phyloP scores from a whole-genome alignment of 2,113 vertebrate genomes.

The Pleuronectes platessa region DNA sequence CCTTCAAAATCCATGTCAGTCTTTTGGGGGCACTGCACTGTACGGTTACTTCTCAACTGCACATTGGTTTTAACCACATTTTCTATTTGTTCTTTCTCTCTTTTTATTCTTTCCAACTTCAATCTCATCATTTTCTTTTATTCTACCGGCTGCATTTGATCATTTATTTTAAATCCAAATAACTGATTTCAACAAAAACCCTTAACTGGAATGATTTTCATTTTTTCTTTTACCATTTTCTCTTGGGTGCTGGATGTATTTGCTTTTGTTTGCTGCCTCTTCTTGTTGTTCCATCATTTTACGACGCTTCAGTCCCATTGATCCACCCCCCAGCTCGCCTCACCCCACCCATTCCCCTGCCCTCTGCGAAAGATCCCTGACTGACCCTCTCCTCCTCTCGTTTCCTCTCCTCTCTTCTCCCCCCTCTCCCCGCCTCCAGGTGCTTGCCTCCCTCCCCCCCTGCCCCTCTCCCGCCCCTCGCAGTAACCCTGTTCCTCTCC shows the following conservation, averaged over 20 bases:
- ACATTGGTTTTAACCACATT: conserved; percentile 70
- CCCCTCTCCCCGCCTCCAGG: conserved; percentile 55
- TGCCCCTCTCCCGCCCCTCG: conserved; percentile 64
- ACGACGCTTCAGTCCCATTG: conserved; percentile 67
- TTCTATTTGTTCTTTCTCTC: conserved; percentile 76
- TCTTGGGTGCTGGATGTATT: conserved; percentile 43
- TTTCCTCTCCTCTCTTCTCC: conserved; percentile 27
- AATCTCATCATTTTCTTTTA: conserved; percentile 63
- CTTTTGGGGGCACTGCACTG: conserved; percentile 56
- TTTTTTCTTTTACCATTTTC: conserved; percentile 36
- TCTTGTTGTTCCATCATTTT: conserved; percentile 29
- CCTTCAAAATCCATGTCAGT: conserved; percentile 54
- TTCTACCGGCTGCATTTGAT: conserved; percentile 60
- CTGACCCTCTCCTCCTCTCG: conserved; percentile 68
- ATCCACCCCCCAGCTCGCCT: conserved; percentile 59
- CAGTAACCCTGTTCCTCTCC: conserved; percentile 83
- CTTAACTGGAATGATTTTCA: conserved; percentile 56
- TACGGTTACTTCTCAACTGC: conserved; percentile 27
- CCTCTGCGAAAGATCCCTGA: conserved; percentile 66
- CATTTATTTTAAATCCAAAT: conserved; percentile 44
- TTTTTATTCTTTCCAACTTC: conserved; percentile 72
- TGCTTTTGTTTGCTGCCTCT: conserved; percentile 48
- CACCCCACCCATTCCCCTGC: conserved; percentile 54
- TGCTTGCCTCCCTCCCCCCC: conserved; percentile 73
- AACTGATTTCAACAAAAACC: conserved; percentile 37